Evolutionary conservation across 2,113 vertebrate species (phyloP), one percentile per base, ranked within the genome.

Genomic region (Suncus etruscus): DNA sequence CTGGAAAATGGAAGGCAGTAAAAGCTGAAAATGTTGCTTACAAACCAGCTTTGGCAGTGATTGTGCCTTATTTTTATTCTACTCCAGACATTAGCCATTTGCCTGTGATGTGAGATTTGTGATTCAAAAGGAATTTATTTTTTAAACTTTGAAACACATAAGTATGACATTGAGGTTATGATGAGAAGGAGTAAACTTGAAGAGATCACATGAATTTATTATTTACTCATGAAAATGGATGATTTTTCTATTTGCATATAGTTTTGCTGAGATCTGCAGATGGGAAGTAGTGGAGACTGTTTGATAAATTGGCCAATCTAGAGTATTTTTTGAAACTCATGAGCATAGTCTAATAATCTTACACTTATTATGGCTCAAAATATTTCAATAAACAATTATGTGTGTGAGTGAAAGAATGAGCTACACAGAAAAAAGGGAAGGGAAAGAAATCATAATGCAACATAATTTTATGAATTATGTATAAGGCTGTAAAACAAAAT

Each of bases 181-280:
- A 92, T 0, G 65, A 85, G 4, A 25, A 73, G 22, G 24, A 72
- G 72, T 65, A 48, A 81, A 93, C 51, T 85, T n/a, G 66, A 63
- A 83, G 31, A 89, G 47, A 87, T 75, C 73, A 89, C 58, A 51
- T 70, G 22, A 45, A 91, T 91, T 95, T 89, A 47, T 72, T 95
- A 84, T 84, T 95, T 90, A 89, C 84, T 92, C 95, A 84, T 92
- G 89, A 89, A 95, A 94, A 90, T 86, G 48, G 80, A 96, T 95
- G 65, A 74, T 61, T 45, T 86, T 3, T 61, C 27, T 50, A 84
- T 89, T 95, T 94, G 77, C 87, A 89, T 92, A 54, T 68, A 31
- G 15, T 93, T 95, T 91, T 73, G 78, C 87, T 96, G 90, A 96
- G 65, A 81, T 89, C 32, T 79, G 70, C 58, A 92, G 87, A 66